A percentile compares a stretch with the other conserved stretches of the same genome.
These are phyloP conservation scores for Montipora sp. DNA, from an alignment of 64 coral and sea anemone species.

Conservation along the genomic window DNA sequence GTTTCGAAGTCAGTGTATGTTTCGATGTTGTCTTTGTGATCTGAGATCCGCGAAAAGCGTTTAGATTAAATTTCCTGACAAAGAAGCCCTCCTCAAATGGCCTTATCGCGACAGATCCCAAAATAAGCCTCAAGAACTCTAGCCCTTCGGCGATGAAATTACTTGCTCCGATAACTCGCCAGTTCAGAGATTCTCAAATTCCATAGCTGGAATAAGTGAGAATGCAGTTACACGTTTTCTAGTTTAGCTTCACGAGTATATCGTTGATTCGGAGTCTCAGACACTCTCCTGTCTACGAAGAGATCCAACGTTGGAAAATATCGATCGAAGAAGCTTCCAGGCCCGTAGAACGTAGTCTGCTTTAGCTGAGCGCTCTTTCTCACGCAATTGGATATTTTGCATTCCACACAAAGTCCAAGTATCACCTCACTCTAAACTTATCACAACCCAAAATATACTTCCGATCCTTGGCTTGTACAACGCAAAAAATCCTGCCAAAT, in stretches of 20 bases:
- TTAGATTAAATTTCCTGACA: background rate
- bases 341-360: background rate
- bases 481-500: background rate
- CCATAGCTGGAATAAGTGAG: constrained; percentile 42
- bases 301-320: constrained; percentile 10
- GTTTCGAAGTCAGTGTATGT: constrained; percentile 26
- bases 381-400: constrained; percentile 55
- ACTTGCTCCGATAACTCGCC: constrained; percentile 34
- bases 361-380: constrained; percentile 4
- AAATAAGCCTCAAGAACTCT: constrained; percentile 44
- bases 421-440: constrained; percentile 37
- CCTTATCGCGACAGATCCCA: constrained; percentile 25
- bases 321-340: background rate
- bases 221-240: constrained; percentile 36
- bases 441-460: constrained; percentile 40
- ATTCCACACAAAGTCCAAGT: constrained; percentile 38
- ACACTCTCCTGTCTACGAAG: constrained; percentile 27
- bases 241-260: constrained; percentile 6
- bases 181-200: constrained; percentile 54
- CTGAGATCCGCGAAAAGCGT: constrained; percentile 9
- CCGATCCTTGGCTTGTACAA: constrained; percentile 13
- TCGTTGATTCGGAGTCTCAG: constrained; percentile 11
- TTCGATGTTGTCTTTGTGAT: constrained; percentile 51
- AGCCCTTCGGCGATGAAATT: constrained; percentile 48
- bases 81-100: constrained; percentile 13